These are phyloP conservation scores for Balanococcus diminutus DNA, from an alignment of 2,888 invertebrate species.

Conservation along the genomic window DNA sequence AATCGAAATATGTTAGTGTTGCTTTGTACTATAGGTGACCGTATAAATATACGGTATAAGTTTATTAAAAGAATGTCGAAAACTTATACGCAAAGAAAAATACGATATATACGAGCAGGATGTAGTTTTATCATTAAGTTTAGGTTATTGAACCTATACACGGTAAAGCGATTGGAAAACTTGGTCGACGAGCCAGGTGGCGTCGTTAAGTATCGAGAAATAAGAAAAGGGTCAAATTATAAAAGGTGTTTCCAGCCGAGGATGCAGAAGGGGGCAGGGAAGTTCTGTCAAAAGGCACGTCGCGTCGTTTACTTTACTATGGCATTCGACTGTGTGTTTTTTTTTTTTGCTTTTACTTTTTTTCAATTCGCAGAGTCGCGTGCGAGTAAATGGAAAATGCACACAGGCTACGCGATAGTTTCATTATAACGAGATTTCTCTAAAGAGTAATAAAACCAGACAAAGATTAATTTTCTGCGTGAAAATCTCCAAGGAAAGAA, in stretches of 20 bases:
- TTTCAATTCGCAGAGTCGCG: not conserved
- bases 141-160: not conserved
- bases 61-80: conserved; percentile 22
- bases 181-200: not conserved
- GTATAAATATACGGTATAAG: not conserved
- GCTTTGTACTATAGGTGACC: not conserved
- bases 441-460: conserved; percentile 34
- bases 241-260: not conserved
- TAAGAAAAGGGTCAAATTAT: not conserved
- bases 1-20: not conserved
- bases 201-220: not conserved
- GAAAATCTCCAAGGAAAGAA: conserved; percentile 4
- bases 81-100: conserved; percentile 7
- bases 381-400: not conserved
- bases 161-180: not conserved
- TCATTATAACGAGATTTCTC: conserved; percentile 35
- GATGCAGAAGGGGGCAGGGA: not conserved
- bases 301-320: not conserved
- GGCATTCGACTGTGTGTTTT: not conserved
- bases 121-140: not conserved
- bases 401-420: not conserved
- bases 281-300: not conserved
- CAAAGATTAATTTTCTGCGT: conserved; percentile 34
- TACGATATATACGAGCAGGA: not conserved
- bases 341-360: not conserved